phyloP scores from a whole-genome alignment of 2,113 vertebrate species.

The Nothobranchius kuhntae region DNA sequence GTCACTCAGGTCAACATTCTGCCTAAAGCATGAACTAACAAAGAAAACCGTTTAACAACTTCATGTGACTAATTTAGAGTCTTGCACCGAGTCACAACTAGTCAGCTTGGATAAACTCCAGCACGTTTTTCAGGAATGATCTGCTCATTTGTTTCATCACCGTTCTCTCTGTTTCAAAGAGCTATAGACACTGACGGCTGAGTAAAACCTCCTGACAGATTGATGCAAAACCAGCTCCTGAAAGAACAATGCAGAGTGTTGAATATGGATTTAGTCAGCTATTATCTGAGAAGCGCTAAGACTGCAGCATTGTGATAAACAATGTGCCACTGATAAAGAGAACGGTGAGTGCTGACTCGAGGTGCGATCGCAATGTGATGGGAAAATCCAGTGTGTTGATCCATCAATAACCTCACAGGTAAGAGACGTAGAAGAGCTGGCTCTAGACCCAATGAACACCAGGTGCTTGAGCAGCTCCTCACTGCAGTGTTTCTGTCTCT shows the following conservation, averaged over 20 bases:
- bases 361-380: conserved; percentile 8
- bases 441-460: too few species aligned
- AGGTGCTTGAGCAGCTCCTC: too few species aligned
- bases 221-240: neutral
- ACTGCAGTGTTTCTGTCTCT: too few species aligned
- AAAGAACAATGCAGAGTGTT: neutral
- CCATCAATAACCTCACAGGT: too few species aligned
- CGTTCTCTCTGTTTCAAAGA: conserved; percentile 12
- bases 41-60: conserved; percentile 15
- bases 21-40: conserved; percentile 1
- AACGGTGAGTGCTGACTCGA: neutral
- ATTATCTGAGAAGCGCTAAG: neutral
- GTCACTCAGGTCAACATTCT: neutral
- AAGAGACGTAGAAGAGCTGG: too few species aligned
- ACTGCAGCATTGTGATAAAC: neutral
- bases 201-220: conserved; percentile 9
- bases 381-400: conserved; percentile 11
- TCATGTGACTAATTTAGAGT: conserved; percentile 1
- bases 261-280: conserved; percentile 3
- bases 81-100: neutral
- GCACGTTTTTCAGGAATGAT: conserved; percentile 22
- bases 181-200: conserved; percentile 36
- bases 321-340: conserved; percentile 1
- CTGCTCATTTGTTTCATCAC: conserved; percentile 5
- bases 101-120: neutral